phyloP scores from a whole-genome alignment of 37 sponge, comb jelly and placozoan genomes.

The Geodia barretti region DNA sequence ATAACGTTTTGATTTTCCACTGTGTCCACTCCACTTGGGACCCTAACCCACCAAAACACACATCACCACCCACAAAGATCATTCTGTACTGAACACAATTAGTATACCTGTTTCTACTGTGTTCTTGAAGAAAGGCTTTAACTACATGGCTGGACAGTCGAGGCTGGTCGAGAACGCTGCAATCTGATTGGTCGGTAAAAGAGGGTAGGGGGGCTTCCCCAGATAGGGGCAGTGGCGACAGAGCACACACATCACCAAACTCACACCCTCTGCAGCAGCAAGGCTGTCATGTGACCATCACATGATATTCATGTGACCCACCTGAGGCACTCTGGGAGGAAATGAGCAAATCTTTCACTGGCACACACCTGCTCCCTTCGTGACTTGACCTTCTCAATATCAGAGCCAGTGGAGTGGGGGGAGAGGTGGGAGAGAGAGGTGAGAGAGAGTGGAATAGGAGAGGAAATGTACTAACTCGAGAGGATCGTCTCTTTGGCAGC shows the following conservation, averaged over 20 bases:
- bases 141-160: conserved; percentile 18
- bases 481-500: conserved; percentile 68
- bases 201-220: background rate
- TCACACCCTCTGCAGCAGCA: background rate
- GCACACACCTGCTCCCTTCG: background rate
- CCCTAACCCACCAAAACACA: no score
- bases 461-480: conserved; percentile 34
- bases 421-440: no score
- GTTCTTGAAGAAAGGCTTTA: conserved; percentile 17
- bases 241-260: background rate
- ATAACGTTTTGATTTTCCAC: no score
- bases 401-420: no score
- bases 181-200: background rate
- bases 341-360: background rate
- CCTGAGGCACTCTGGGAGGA: background rate
- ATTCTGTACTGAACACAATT: no score
- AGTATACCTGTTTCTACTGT: conserved; percentile 23
- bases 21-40: no score
- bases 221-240: background rate
- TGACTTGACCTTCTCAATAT: background rate
- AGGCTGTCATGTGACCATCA: no score
- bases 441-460: background rate
- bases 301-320: no score
- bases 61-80: no score
- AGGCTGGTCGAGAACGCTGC: background rate